A percentile compares a stretch with the other conserved stretches of the same genome.
Evolutionary conservation across 2,888 invertebrate species (phyloP).

Genomic region (Cheilosia scutellata): DNA sequence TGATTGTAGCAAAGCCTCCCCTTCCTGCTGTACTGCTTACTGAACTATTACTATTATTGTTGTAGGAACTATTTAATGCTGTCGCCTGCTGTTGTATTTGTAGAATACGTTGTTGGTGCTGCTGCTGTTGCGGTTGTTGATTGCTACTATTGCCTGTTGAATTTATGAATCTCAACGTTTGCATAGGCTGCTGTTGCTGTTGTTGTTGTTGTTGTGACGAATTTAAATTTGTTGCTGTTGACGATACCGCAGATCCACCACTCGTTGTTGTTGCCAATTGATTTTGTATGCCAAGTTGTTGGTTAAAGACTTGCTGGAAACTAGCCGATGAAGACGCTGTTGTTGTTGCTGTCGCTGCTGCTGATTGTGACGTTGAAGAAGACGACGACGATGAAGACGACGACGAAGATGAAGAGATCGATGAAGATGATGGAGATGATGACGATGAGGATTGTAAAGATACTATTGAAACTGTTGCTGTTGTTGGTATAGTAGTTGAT

Average conservation of each 20-base stretch:
- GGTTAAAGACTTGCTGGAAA: conserved; percentile 79
- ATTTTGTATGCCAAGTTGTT: conserved; percentile 77
- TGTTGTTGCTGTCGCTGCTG: conserved; percentile 58
- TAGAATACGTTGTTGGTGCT: conserved; percentile 75
- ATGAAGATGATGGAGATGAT: conserved; percentile 62
- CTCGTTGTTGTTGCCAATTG: conserved; percentile 73
- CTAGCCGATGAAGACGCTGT: conserved; percentile 74
- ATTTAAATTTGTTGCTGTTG: conserved; percentile 76
- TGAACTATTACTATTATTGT: conserved; percentile 65
- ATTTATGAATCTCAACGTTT: conserved; percentile 66
- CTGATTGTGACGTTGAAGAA: conserved; percentile 57
- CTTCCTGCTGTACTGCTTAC: conserved; percentile 33
- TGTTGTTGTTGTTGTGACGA: conserved; percentile 69
- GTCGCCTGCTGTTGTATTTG: conserved; percentile 69
- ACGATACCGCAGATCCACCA: conserved; percentile 79
- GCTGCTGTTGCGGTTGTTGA: conserved; percentile 62
- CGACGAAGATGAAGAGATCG: conserved; percentile 56
- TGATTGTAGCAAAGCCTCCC: conserved; percentile 27
- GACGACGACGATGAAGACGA: conserved; percentile 32
- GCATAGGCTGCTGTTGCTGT: conserved; percentile 75
- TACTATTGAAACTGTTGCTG: conserved; percentile 74
- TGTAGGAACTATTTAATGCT: conserved; percentile 75
- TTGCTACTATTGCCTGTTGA: conserved; percentile 49
- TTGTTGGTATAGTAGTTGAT: conserved; percentile 81
- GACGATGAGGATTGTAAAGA: conserved; percentile 62